Base-by-base conservation (phyloP, 1,140 invertebrate species). In the Drosophila littoralis region DNA sequence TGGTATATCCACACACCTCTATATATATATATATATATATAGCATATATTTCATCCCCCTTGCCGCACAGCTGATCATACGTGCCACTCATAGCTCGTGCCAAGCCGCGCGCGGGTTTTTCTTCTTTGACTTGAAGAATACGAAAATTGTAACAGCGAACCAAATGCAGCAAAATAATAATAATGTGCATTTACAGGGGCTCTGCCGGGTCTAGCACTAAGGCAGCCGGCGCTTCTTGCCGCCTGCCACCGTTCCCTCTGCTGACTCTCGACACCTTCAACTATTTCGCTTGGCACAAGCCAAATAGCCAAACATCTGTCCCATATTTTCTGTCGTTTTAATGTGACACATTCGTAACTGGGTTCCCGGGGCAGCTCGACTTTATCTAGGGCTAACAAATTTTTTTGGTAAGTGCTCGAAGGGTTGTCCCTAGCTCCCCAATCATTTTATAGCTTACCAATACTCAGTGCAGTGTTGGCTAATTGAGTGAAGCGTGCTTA, bases 81-180 rank as follows among this genome's bases (percentile, higher is more conserved):
- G 32, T 50, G 45, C 9, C 46, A 54, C 55, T 57, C 61, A 42
- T 89, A 89, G 84, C 84, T 89, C 84, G 84, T 89, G 84, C 84
- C 84, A 89, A 88, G 89, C 75, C 82, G 84, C 82, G 84, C 84
- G 84, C 84, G 84, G 78, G 84, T 80, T 88, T 88, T 83, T 83
- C 55, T 66, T 77, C 22, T 28, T 28, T 28, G 22, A 28, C 22
- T 81, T 17, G 76, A 76, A 67, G 61, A 66, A 63, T 78, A 88
- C 68, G 57, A 61, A 63, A 84, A 88, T 58, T 88, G 84, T 89
- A 88, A 88, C 84, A 89, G 68, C 74, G 60, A 76, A 67, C 75
- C 66, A 85, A 88, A 88, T 86, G 83, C 79, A 82, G 83, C 79
- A 75, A 5, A 81, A 86, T 86, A 89, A 89, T 89, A 77, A 88